Conservation (phyloP, 2,797 vertebrate species). For the Gambusia yucatana region DNA sequence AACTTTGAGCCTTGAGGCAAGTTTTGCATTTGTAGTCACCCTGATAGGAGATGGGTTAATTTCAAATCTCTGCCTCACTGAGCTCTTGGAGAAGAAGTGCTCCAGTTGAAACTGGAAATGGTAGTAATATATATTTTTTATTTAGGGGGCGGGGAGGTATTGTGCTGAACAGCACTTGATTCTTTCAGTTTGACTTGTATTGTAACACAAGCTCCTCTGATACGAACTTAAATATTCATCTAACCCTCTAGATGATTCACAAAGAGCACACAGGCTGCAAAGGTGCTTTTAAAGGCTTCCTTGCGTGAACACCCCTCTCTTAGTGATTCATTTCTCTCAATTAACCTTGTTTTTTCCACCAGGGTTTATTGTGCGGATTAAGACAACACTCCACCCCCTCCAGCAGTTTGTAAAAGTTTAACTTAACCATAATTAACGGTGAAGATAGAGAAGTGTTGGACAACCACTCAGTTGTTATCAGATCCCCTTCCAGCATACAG, state of each 20-base stretch:
- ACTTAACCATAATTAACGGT: constrained; percentile 57
- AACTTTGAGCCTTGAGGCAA: constrained; percentile 21
- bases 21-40: constrained; percentile 34
- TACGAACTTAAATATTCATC: constrained; percentile 26
- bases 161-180: neutral
- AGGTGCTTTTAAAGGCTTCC: neutral
- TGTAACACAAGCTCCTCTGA: constrained; percentile 5
- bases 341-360: constrained; percentile 49
- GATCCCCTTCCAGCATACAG: constrained; percentile 51
- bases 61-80: constrained; percentile 28
- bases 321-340: constrained; percentile 52
- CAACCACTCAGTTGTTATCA: constrained; percentile 60
- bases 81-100: constrained; percentile 5
- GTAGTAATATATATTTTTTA: neutral
- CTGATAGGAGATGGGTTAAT: constrained; percentile 30
- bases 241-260: constrained; percentile 45
- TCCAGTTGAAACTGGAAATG: constrained; percentile 6
- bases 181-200: neutral
- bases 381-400: constrained; percentile 28
- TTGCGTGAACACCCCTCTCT: constrained; percentile 22
- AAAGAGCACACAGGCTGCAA: constrained; percentile 9
- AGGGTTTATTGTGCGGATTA: constrained; percentile 27
- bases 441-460: constrained; percentile 54
- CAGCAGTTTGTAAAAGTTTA: constrained; percentile 53
- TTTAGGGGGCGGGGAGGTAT: rapidly evolving